Percentiles rank a stretch among this genome's conserved stretches.
phyloP scores from a whole-genome alignment of 2,888 invertebrate species.

The Idaea biselata region DNA sequence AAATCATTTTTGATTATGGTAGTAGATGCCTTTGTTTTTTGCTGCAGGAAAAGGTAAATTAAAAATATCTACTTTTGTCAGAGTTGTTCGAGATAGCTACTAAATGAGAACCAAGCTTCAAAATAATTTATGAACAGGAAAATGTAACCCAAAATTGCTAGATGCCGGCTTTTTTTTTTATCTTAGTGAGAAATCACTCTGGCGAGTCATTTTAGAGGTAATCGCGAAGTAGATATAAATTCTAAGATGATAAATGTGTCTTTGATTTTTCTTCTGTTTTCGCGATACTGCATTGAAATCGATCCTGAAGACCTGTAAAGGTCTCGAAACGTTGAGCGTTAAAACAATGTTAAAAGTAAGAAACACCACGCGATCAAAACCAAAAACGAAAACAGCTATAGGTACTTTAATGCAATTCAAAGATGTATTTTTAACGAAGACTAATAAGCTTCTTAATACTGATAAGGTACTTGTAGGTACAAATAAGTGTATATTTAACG shows the following conservation, averaged over 20 bases:
- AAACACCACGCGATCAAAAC: too few species aligned
- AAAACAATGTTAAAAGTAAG: too few species aligned
- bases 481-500: neutral
- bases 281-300: too few species aligned
- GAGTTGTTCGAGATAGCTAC: neutral
- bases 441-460: too few species aligned
- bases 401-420: too few species aligned
- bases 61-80: neutral
- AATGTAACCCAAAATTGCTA: neutral
- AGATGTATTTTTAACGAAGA: too few species aligned
- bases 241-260: neutral
- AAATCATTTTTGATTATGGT: too few species aligned
- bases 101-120: neutral
- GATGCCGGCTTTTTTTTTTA: neutral
- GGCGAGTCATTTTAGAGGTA: neutral
- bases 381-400: too few species aligned
- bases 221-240: neutral
- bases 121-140: neutral
- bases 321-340: too few species aligned
- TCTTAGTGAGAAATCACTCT: neutral
- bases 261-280: neutral
- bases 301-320: too few species aligned
- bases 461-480: neutral
- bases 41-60: neutral
- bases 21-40: too few species aligned